Conservation (phyloP, 2,797 vertebrate species). For the Chaunax sp. region DNA sequence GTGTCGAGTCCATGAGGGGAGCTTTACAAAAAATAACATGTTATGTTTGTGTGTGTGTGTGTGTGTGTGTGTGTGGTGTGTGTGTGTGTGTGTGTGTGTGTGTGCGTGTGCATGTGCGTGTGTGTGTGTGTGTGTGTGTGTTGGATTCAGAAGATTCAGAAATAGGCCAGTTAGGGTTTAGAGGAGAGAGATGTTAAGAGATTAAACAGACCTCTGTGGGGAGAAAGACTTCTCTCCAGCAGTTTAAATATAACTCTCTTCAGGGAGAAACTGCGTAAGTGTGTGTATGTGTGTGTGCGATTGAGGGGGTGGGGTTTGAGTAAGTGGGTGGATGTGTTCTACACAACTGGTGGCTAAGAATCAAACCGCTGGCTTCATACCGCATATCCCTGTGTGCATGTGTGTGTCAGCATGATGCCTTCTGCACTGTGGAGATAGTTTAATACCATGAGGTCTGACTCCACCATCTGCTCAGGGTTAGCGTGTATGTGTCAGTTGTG, state of each 20-base stretch:
- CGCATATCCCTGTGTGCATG: constrained; percentile 1
- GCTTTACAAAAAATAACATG: not conserved
- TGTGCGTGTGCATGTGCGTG: constrained; percentile 3
- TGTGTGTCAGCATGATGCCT: constrained; percentile 62
- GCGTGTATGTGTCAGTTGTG: constrained; percentile 36
- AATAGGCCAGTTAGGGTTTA: constrained; percentile 81
- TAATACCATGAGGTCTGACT: constrained; percentile 66
- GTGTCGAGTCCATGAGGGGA: constrained; percentile 10
- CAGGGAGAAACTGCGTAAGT: constrained; percentile 64
- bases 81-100: constrained; percentile 13
- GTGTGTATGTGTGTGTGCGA: constrained; percentile 39
- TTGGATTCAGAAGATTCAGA: constrained; percentile 54
- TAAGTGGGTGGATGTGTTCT: constrained; percentile 32
- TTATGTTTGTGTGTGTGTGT: constrained; percentile 5
- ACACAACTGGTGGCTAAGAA: constrained; percentile 40
- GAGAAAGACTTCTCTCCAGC: constrained; percentile 73
- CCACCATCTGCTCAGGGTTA: constrained; percentile 75
- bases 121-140: constrained; percentile 9
- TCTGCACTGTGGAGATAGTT: constrained; percentile 63
- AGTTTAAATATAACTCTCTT: constrained; percentile 80
- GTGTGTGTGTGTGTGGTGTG: constrained; percentile 10
- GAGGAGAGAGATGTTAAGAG: constrained; percentile 76
- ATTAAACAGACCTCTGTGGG: constrained; percentile 80
- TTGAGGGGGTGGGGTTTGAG: constrained; percentile 18
- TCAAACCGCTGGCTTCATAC: constrained; percentile 40